Conservation (phyloP, 2,113 vertebrate genomes). For the Morphnarchus princeps region DNA sequence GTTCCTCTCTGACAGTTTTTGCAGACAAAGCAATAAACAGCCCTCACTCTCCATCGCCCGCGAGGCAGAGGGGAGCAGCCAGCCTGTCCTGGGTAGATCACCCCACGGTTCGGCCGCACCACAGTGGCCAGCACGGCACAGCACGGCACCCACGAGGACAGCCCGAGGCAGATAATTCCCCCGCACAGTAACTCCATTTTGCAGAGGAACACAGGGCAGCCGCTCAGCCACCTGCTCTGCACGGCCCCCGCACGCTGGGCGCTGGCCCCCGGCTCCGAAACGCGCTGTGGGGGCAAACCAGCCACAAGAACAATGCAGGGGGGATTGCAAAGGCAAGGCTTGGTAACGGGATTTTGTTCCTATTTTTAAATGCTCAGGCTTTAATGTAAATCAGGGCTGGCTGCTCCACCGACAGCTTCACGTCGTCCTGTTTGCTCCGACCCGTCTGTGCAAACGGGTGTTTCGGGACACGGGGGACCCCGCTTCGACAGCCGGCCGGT, state of each 20-base stretch:
- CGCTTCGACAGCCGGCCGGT: rapidly evolving
- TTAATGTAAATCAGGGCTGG: background rate
- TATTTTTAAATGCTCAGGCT: background rate
- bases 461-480: rapidly evolving
- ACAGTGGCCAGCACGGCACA: background rate
- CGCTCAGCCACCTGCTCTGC: background rate
- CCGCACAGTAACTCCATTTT: no score
- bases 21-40: background rate
- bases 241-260: background rate
- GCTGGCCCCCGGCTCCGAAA: background rate
- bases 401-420: background rate
- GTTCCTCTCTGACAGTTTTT: background rate
- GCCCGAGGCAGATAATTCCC: background rate
- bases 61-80: background rate
- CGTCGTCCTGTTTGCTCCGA: background rate
- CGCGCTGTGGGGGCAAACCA: rapidly evolving
- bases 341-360: background rate
- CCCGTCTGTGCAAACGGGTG: background rate
- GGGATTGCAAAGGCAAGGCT: background rate
- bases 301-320: no score
- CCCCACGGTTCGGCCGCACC: background rate
- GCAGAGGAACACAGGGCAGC: background rate
- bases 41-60: rapidly evolving
- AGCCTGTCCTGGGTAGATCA: background rate
- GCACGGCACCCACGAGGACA: background rate